These are phyloP conservation scores for Apotomis capreana DNA, from an alignment of 2,888 invertebrate species.

Conservation along the genomic window DNA sequence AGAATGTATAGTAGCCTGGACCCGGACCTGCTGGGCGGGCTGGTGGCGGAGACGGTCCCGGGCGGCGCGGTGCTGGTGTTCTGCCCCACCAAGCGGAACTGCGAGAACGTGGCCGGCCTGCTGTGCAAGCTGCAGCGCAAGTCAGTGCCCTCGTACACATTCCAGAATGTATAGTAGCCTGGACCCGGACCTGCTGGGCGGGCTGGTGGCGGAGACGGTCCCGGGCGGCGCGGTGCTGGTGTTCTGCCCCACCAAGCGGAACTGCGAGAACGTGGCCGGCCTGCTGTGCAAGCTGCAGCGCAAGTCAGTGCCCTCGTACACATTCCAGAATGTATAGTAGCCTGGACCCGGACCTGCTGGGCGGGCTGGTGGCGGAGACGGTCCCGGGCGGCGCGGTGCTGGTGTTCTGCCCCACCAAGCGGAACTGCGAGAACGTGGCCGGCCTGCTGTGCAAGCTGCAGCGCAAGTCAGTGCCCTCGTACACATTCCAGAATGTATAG, in stretches of 20 bases:
- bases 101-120: constrained; percentile 93
- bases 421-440: constrained; percentile 96
- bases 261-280: constrained; percentile 94
- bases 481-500: too few relatives aligned
- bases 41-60: constrained; percentile 92
- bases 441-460: constrained; percentile 87
- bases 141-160: constrained; percentile 59
- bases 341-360: too few relatives aligned
- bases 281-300: constrained; percentile 86
- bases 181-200: constrained; percentile 90
- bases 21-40: constrained; percentile 89
- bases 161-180: too few relatives aligned
- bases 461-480: constrained; percentile 64
- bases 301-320: constrained; percentile 61
- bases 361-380: constrained; percentile 91
- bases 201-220: constrained; percentile 91
- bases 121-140: constrained; percentile 85
- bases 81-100: constrained; percentile 96
- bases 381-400: constrained; percentile 91
- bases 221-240: constrained; percentile 92
- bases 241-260: constrained; percentile 96
- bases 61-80: constrained; percentile 93
- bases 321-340: too few relatives aligned
- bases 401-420: constrained; percentile 96
- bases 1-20: too few relatives aligned